Evolutionary conservation across 1,140 invertebrate genomes (phyloP), one percentile per base, ranked within the genome.

Genomic region (Drosophila pseudoobscura): DNA sequence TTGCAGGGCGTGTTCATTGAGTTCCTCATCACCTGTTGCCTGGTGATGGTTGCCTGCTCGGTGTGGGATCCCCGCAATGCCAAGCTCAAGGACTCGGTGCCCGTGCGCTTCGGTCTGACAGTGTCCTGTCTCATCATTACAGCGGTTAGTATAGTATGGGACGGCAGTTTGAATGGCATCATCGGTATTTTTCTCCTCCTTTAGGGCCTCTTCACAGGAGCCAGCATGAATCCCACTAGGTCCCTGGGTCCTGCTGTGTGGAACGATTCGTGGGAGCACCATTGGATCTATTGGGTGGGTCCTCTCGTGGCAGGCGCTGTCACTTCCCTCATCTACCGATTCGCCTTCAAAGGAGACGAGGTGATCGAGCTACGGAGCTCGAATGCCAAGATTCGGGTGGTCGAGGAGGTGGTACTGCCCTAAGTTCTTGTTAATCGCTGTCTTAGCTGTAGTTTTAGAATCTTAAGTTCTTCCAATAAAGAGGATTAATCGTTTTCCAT

Each of bases 241-340:
- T 94, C 94, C 8, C 93, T 97, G 56, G 96, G 93, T 1, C 96
- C 96, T 0, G 96, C 96, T 0, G 75, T 97, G 1, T 94, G 96
- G 78, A 94, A 94, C 35, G 93, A 94, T 11, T 92, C 93, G 43
- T 98, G 96, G 95, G 66, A 89, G 0, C 60, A 94, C 59, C 96
- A 96, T 66, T 97, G 96, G 96, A 94, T 97, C 13, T 96, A 96
- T 84, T 96, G 95, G 95, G 92, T 94, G 35, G 96, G 95, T 62
- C 95, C 95, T 0, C 71, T 95, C 46, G 35, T 93, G 2, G 95
- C 94, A 0, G 94, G 93, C 2, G 90, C 92, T 0, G 43, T 94
- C 3, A 93, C 94, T 0, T 93, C 93, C 6, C 69, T 94, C 2
- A 68, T 95, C n/a, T 96, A 96, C 78, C 93, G 93, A 57, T 79